A percentile compares a stretch with the other conserved stretches of the same genome.
Evolutionary conservation across 2,888 invertebrate species (phyloP).

Genomic region (Digitonthophagus gazella): DNA sequence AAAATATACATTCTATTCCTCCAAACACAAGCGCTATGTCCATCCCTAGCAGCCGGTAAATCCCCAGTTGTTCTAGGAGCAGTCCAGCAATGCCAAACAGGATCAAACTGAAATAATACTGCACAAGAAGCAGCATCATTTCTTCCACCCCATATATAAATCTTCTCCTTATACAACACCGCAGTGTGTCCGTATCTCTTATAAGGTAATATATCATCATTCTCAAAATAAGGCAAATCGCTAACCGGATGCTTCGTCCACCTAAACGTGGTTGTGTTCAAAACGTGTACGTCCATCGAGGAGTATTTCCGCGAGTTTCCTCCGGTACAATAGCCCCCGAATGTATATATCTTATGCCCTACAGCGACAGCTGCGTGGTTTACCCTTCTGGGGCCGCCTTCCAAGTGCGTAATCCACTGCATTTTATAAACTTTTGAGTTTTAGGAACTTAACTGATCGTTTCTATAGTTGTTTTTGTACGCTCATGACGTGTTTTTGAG

Average conservation of each 20-base stretch:
- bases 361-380: constrained; percentile 89
- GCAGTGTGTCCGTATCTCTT: constrained; percentile 93
- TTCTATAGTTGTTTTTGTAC: not conserved
- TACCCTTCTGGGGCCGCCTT: constrained; percentile 88
- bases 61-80: constrained; percentile 65
- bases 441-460: not conserved
- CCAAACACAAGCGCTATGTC: constrained; percentile 85
- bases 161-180: constrained; percentile 72
- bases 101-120: constrained; percentile 78
- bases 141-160: constrained; percentile 90
- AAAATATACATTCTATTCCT: constrained; percentile 81
- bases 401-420: constrained; percentile 83
- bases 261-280: constrained; percentile 69
- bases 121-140: constrained; percentile 83
- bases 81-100: constrained; percentile 67
- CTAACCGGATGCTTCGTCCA: constrained; percentile 60
- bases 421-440: constrained; percentile 48
- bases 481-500: not conserved
- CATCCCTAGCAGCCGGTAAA: constrained; percentile 82
- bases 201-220: constrained; percentile 63
- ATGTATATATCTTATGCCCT: constrained; percentile 78
- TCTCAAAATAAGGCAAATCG: constrained; percentile 52
- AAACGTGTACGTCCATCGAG: constrained; percentile 83
- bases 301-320: constrained; percentile 70
- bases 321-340: constrained; percentile 89